These are phyloP conservation scores for Papilio polyxenes DNA, from an alignment of 1,140 invertebrate species.

Conservation along the genomic window DNA sequence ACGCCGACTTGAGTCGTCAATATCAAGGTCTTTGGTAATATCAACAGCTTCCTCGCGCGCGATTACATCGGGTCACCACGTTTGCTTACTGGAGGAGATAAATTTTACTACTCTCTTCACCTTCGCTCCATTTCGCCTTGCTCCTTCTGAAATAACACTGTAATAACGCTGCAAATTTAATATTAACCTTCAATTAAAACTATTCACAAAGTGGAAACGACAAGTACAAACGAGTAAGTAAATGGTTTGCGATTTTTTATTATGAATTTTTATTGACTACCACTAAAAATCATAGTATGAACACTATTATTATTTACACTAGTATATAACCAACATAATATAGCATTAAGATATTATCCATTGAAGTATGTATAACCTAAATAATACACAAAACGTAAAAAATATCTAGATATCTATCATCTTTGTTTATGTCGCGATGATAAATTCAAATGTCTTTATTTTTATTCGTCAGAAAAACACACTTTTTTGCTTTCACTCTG, in stretches of 20 bases:
- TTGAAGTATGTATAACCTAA: too few species aligned
- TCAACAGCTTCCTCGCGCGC: constrained; percentile 12
- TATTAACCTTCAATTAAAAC: background rate
- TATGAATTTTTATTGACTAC: background rate
- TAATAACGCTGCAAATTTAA: constrained; percentile 8
- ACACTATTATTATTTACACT: too few species aligned
- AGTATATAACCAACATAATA: too few species aligned
- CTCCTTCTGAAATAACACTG: background rate
- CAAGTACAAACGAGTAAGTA: background rate
- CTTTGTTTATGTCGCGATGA: background rate
- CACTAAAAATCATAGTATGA: too few species aligned
- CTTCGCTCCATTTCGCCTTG: background rate
- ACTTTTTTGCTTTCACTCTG: too few species aligned
- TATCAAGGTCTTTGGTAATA: constrained; percentile 28
- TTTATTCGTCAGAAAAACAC: background rate
- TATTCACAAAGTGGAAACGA: constrained; percentile 7
- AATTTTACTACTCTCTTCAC: constrained; percentile 26
- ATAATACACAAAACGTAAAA: too few species aligned
- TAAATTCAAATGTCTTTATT: background rate
- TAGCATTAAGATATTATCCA: too few species aligned
- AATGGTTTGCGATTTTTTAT: constrained; percentile 3
- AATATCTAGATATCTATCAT: background rate
- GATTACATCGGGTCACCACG: constrained; percentile 26
- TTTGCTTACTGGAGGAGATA: constrained; percentile 14
- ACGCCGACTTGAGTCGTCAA: background rate